phyloP scores from a whole-genome alignment of 2,113 vertebrate species.

The Psilopsiagon aymara region DNA sequence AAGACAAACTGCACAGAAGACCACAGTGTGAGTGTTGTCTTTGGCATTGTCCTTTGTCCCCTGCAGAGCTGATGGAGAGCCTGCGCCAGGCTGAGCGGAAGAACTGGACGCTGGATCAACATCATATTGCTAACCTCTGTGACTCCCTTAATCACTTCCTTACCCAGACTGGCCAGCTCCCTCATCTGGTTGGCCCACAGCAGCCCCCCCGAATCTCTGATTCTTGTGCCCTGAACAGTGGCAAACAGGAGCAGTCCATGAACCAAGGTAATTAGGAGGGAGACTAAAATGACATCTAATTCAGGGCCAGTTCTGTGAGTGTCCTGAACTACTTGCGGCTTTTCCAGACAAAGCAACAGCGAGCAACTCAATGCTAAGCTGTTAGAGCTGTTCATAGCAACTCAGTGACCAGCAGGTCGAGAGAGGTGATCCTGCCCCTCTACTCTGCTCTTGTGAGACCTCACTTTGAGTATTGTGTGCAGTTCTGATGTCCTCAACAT shows the following conservation, averaged over 20 bases:
- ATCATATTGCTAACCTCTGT: slow-evolving; percentile 84
- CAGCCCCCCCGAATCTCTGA: slow-evolving; percentile 77
- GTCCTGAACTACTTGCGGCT: neutral
- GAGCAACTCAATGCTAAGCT: neutral
- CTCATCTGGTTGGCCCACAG: slow-evolving; percentile 73
- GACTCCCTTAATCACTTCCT: slow-evolving; percentile 85
- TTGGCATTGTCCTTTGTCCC: neutral
- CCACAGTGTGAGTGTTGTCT: no score
- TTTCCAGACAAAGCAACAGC: neutral
- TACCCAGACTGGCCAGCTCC: slow-evolving; percentile 82
- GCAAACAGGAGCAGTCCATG: slow-evolving; percentile 80
- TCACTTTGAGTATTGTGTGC: neutral
- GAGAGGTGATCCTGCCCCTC: neutral
- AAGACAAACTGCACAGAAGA: neutral
- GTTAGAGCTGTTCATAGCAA: neutral
- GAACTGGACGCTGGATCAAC: slow-evolving; percentile 85
- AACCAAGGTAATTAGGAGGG: slow-evolving; percentile 74
- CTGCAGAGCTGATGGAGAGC: slow-evolving; percentile 82
- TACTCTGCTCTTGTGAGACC: no score
- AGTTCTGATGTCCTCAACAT: neutral
- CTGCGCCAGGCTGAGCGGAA: slow-evolving; percentile 83
- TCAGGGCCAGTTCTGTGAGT: neutral
- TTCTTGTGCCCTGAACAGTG: slow-evolving; percentile 80
- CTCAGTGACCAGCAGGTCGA: slow-evolving; percentile 53
- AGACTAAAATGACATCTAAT: neutral